Evolutionary conservation across 2,888 invertebrate genomes (phyloP), one percentile per base, ranked within the genome.

Genomic region (Nymphalis c-album): DNA sequence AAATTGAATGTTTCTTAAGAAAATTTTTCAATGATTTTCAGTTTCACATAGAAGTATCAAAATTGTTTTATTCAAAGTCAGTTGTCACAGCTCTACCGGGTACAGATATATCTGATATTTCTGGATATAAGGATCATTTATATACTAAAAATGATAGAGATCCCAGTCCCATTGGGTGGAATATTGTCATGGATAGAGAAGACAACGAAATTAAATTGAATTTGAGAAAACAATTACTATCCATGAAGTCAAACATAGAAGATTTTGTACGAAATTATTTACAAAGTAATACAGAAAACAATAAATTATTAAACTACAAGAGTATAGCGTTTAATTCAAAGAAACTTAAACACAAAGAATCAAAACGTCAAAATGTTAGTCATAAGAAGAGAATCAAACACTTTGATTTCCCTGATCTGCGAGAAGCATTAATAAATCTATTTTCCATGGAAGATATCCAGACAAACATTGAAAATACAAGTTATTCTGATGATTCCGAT

Each of bases 31-130:
- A 81, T 0, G 90, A 92, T 58, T 90, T 91, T 65, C 84, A 87
- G 66, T 92, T 90, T 60, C 90, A 91, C 63, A 88, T 91, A 69
- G 88, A 91, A 71, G 87, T 91, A 0, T 89, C 91, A 0, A 91
- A 90, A 77, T 76, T 91, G 1, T 91, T 91, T 45, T 80, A 83
- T 1, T 78, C 77, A 17, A 82, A 80, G 18, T 81, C 88, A 3
- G 67, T 85, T n/a, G 78, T 83, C 0, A 79, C 81, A 0, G 74
- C 82, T 2, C 48, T 81, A 2, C 79, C 86, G 0, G 78, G 75
- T 0, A 76, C 79, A 1, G 80, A 87, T 66, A 67, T 82, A 0
- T 69, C 73, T 1, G 80, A 80, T 10, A 75, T 81, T 8, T 80
- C 83, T 0, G 82, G 80, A 68, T 72, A 75, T 1, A 70, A 82